Evolutionary conservation across 2,113 vertebrate genomes (phyloP).

Genomic region (Phylloscopus trochiloides): DNA sequence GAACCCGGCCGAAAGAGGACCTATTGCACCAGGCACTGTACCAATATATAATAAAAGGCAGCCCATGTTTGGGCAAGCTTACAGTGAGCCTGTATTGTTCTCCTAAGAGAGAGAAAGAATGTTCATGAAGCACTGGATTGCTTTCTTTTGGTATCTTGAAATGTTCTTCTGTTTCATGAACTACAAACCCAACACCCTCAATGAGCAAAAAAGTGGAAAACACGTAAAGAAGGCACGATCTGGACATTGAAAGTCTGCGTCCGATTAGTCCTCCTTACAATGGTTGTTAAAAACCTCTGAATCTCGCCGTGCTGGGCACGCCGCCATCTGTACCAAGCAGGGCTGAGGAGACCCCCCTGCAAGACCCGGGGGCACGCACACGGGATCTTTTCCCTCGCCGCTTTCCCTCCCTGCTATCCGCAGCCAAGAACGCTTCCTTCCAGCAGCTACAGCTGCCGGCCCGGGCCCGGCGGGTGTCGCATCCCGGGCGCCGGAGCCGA

Average conservation of each 20-base stretch:
- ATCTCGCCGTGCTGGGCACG: neutral
- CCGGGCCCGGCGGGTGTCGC: neutral
- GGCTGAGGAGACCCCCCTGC: neutral
- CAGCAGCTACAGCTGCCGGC: neutral
- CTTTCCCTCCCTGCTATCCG: rapidly evolving
- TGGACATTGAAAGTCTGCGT: neutral
- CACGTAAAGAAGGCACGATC: neutral
- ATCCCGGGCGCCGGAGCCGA: neutral
- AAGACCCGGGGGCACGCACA: neutral
- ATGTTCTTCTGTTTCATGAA: neutral
- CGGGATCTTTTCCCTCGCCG: neutral
- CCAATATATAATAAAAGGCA: conserved; percentile 4
- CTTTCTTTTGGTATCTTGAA: neutral
- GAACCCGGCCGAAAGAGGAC: neutral
- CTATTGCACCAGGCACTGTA: neutral
- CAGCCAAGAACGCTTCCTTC: neutral
- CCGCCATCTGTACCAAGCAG: neutral
- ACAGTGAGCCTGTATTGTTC: conserved; percentile 23
- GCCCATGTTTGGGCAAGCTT: conserved; percentile 36
- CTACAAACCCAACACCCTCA: neutral
- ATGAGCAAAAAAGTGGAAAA: neutral
- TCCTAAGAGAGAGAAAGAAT: neutral
- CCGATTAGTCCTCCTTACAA: neutral
- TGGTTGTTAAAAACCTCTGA: neutral
- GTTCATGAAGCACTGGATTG: neutral